A percentile compares a stretch with the other conserved stretches of the same genome.
phyloP scores from a whole-genome alignment of 2,888 invertebrate species.

The Hypselothyrea guttata region DNA sequence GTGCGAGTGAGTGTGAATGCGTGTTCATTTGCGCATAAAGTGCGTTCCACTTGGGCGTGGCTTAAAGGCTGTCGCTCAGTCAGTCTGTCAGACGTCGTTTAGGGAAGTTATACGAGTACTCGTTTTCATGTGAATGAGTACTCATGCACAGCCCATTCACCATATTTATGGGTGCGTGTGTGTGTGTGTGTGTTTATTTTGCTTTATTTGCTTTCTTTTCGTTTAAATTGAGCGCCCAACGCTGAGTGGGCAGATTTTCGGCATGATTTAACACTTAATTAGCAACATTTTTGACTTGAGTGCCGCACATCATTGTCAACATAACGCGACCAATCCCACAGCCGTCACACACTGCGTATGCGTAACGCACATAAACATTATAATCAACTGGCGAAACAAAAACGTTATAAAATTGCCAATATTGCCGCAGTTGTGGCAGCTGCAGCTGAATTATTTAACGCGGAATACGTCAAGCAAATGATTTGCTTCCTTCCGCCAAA shows the following conservation, averaged over 20 bases:
- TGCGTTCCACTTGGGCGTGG: conserved; percentile 64
- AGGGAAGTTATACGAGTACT: conserved; percentile 31
- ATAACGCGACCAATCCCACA: conserved; percentile 33
- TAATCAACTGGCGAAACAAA: conserved; percentile 47
- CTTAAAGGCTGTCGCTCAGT: conserved; percentile 37
- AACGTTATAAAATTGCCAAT: conserved; percentile 5
- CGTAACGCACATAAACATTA: conserved; percentile 65
- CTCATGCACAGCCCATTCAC: conserved; percentile 21
- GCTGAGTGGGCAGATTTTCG: conserved; percentile 67
- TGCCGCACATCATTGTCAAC: conserved; percentile 67
- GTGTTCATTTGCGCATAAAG: conserved; percentile 64
- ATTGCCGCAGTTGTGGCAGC: conserved; percentile 21
- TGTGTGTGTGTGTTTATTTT: conserved; percentile 7
- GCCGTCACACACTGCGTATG: conserved; percentile 48
- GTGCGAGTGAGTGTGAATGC: conserved; percentile 55
- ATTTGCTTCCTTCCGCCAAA: conserved; percentile 7
- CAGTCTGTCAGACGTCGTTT: conserved; percentile 14
- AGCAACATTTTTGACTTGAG: conserved; percentile 68
- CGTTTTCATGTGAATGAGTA: conserved; percentile 39
- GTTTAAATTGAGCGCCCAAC: conserved; percentile 39
- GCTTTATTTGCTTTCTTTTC: not conserved
- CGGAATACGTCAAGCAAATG: conserved; percentile 46
- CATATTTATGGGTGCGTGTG: conserved; percentile 6
- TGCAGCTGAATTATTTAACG: conserved; percentile 64
- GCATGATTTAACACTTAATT: conserved; percentile 78